Evolutionary conservation across 2,888 invertebrate species (phyloP), one percentile per base, ranked within the genome.

Genomic region (Drosophila seclusa): DNA sequence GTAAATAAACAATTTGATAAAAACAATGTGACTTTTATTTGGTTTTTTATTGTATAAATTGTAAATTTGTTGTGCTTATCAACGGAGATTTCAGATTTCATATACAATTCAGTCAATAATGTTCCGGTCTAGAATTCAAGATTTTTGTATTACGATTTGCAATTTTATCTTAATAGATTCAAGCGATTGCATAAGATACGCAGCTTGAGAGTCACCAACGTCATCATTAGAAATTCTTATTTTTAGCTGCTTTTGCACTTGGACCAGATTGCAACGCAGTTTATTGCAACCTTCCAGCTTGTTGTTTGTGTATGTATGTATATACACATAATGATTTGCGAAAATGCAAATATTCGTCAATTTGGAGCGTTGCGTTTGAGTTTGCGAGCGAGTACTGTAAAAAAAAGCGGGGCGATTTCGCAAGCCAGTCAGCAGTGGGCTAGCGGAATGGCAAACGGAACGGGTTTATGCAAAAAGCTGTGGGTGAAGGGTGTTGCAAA

Each of bases 371-470:
- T 8, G 42, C 40, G 40, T 42, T 57, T 29, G 21, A 31, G 16
- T 40, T 45, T 42, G 42, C 42, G 21, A 57, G 57, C 57, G 57
- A 16, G 16, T 21, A 57, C 57, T 57, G 57, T 69, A 65, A 13
- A 52, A 40, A 61, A 40, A 55, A 57, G 53, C 48, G 29, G 50
- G 27, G 67, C 73, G 68, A 80, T 87, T 82, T 87, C 80, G 85
- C 82, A 82, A 89, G 75, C 73, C 58, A 68, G 66, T 69, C 72
- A 62, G 64, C 49, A 57, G 52, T 63, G 76, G 59, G 61, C 29
- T 45, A 49, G 60, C 34, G 60, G 52, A 50, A 58, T 50, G 61
- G 40, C 34, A 55, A 52, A 54, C 36, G 74, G 63, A 54, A 63
- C 29, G 64, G 52, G 68, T 29, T 40, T 45, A 40, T 59, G 57